A percentile compares a stretch with the other conserved stretches of the same genome.
These are phyloP conservation scores for Sylvietta virens DNA, from an alignment of 2,113 vertebrate genomes.

Conservation along the genomic window DNA sequence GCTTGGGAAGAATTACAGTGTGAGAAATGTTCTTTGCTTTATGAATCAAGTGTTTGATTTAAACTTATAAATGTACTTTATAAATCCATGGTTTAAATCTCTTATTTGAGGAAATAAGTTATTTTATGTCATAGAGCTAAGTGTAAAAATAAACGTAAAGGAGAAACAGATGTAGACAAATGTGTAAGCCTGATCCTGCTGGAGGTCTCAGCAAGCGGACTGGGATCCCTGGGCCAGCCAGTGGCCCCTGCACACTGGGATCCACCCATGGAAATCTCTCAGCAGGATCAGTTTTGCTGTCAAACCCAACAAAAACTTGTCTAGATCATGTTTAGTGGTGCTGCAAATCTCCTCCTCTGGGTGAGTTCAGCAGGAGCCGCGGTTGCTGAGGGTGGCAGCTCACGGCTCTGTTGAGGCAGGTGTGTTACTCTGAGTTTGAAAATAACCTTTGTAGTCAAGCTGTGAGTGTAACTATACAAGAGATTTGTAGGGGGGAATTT, in stretches of 20 bases:
- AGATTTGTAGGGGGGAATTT: background rate
- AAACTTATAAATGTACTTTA: background rate
- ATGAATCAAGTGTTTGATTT: background rate
- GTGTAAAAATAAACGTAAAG: background rate
- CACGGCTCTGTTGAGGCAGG: rapidly evolving
- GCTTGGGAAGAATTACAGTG: background rate
- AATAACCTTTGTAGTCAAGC: background rate
- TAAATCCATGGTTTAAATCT: background rate
- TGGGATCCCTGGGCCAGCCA: background rate
- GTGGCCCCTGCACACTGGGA: background rate
- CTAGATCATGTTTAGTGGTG: background rate
- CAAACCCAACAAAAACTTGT: background rate
- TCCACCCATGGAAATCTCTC: background rate
- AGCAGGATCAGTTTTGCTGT: background rate
- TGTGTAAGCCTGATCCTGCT: background rate
- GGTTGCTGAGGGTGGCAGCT: background rate
- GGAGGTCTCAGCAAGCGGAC: rapidly evolving
- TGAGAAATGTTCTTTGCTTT: background rate
- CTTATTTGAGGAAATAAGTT: background rate
- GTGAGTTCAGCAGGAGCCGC: rapidly evolving
- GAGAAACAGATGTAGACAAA: background rate
- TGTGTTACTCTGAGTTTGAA: background rate
- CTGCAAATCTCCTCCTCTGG: background rate
- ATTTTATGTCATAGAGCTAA: background rate
- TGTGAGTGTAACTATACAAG: background rate